These are phyloP conservation scores for Chydorus sphaericus DNA, from an alignment of 2,888 invertebrate genomes.

Conservation along the genomic window DNA sequence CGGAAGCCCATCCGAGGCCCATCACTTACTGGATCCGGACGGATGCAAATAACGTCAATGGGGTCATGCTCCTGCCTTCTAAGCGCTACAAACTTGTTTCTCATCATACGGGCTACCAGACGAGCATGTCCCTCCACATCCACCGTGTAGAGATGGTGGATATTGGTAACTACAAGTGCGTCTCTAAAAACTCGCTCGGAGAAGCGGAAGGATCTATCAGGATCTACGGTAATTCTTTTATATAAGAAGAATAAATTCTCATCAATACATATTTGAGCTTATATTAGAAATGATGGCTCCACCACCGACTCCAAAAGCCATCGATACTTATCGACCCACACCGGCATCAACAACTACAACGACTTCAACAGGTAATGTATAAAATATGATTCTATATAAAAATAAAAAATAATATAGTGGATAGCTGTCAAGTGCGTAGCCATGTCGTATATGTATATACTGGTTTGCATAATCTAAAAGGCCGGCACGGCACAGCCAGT, in stretches of 20 bases:
- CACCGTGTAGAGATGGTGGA: conserved; percentile 67
- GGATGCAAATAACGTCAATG: conserved; percentile 36
- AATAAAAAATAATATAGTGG: no score
- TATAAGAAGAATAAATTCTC: neutral
- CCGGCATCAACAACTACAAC: neutral
- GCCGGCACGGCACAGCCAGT: no score
- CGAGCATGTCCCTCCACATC: conserved; percentile 58
- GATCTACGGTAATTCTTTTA: conserved; percentile 52
- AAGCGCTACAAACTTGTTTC: conserved; percentile 73
- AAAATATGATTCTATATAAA: no score
- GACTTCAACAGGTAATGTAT: neutral
- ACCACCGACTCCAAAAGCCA: neutral
- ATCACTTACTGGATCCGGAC: conserved; percentile 80
- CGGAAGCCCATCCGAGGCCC: conserved; percentile 79
- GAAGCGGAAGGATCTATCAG: conserved; percentile 86
- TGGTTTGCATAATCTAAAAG: no score
- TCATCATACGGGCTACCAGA: conserved; percentile 72
- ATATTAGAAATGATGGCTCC: neutral
- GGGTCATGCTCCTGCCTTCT: conserved; percentile 63
- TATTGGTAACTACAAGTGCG: conserved; percentile 82
- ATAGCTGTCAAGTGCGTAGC: no score
- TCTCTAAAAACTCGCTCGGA: conserved; percentile 83
- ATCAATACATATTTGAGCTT: no score
- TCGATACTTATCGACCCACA: neutral
- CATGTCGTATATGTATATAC: no score